Evolutionary conservation across 2,888 invertebrate species (phyloP).

Genomic region (Ernsta delagoae): DNA sequence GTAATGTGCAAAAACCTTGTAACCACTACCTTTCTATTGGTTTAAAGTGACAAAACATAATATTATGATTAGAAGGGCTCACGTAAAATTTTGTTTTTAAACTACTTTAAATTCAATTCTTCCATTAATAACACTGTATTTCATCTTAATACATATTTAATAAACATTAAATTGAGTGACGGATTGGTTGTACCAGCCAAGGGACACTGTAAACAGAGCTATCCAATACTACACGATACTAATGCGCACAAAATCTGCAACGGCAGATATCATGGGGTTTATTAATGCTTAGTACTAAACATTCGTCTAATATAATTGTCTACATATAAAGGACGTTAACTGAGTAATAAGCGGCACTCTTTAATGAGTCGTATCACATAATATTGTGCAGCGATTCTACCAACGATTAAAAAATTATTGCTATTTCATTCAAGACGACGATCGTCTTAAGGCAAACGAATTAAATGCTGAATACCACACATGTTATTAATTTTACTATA

Average conservation of each 20-base stretch:
- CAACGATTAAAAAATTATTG: constrained; percentile 75
- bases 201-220: constrained; percentile 21
- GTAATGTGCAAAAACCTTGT: background rate
- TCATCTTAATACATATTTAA: too few relatives aligned
- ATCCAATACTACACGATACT: constrained; percentile 35
- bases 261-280: constrained; percentile 65
- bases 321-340: constrained; percentile 80
- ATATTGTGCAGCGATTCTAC: constrained; percentile 76
- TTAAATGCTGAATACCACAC: constrained; percentile 61
- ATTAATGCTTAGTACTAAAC: constrained; percentile 71
- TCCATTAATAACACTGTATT: too few relatives aligned
- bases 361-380: constrained; percentile 77
- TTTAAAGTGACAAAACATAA: too few relatives aligned
- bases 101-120: too few relatives aligned
- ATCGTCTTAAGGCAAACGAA: constrained; percentile 74
- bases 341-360: constrained; percentile 76
- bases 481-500: constrained; percentile 53
- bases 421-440: constrained; percentile 73
- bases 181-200: constrained; percentile 14
- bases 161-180: too few relatives aligned
- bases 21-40: background rate
- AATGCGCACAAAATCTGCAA: constrained; percentile 31
- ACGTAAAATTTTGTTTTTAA: background rate
- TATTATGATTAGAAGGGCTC: background rate
- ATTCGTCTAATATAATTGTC: constrained; percentile 80